Base-by-base conservation (phyloP, 2,113 vertebrate genomes). In the Puma concolor region DNA sequence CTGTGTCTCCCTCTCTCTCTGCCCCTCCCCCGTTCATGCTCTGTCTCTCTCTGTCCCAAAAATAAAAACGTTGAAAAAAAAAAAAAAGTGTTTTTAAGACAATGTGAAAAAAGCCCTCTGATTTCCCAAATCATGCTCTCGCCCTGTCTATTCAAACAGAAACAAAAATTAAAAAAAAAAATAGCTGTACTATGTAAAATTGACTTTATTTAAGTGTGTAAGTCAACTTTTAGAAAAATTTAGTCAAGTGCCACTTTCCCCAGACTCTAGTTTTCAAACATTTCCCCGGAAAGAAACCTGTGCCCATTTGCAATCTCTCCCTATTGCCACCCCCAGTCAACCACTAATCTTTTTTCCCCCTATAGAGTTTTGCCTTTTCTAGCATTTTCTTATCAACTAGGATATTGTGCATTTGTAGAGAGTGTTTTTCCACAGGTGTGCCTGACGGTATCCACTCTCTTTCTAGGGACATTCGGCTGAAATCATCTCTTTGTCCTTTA, bases 401-500 rank as follows among this genome's bases (percentile, higher is more conserved):
- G 21, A 52, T 31, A 21, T 10, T 77, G 52, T 41, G 11, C 12
- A 48, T 5, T 29, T 93, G 50, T 38, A 60, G 88, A 81, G 71
- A 13, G 7, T 90, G 15, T 33, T 10, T 36, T 48, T 63, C 14
- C 71, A 5, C 8, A 50, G 31, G 12, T 54, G 0, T 25, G 0
- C 3, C 2, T 91, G 63, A 71, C 0, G 1, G 4, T 21, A 16
- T 67, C 36, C 48, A 12, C 16, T 86, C 41, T 76, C 77, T 91
- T 91, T n/a, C 79, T 97, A 99, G 99, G 99, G 99, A 63, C 99
- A 99, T 92, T 99, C 99, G 29, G 99, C 99, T 88, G 99, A 99
- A 99, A 99, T 99, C 69, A 99, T 99, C 95, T 98, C 98, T 3
- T 95, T 99, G 94, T 99, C 99, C 81, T 99, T 99, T 97, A 99